These are phyloP conservation scores for Aramus guarauna DNA, from an alignment of 2,113 vertebrate species.

Conservation along the genomic window DNA sequence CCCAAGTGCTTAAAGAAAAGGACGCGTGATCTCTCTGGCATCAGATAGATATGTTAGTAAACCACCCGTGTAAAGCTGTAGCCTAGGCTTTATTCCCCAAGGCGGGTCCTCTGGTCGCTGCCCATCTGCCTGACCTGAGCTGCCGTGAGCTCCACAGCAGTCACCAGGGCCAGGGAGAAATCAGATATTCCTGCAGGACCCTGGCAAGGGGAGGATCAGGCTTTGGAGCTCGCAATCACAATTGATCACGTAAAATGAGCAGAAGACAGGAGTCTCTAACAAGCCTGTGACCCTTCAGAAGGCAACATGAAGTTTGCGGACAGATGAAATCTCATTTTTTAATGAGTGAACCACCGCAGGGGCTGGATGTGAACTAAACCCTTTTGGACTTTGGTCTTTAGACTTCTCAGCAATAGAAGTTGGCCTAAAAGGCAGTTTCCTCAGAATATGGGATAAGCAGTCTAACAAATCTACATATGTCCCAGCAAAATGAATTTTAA, in stretches of 20 bases:
- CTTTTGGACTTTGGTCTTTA: neutral
- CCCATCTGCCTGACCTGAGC: neutral
- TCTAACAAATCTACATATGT: neutral
- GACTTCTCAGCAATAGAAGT: neutral
- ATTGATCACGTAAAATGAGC: neutral
- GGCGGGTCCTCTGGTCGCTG: neutral
- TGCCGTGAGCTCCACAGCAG: neutral
- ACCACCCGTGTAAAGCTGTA: neutral
- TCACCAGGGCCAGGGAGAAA: neutral
- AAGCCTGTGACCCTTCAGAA: neutral
- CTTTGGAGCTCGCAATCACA: neutral
- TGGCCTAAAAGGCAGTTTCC: neutral
- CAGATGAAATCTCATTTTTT: neutral
- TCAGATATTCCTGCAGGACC: neutral
- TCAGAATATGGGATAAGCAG: neutral
- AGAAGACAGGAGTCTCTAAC: neutral
- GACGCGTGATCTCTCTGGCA: neutral
- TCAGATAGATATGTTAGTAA: neutral
- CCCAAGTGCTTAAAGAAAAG: neutral
- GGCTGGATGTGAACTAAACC: neutral
- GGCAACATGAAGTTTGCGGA: neutral
- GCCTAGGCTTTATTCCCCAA: neutral
- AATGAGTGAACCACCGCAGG: neutral
- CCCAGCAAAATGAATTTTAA: constrained; percentile 22
- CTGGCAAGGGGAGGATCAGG: neutral